Evolutionary conservation across 2,888 invertebrate species (phyloP), one percentile per base, ranked within the genome.

Genomic region (Diplolepis rosae): DNA sequence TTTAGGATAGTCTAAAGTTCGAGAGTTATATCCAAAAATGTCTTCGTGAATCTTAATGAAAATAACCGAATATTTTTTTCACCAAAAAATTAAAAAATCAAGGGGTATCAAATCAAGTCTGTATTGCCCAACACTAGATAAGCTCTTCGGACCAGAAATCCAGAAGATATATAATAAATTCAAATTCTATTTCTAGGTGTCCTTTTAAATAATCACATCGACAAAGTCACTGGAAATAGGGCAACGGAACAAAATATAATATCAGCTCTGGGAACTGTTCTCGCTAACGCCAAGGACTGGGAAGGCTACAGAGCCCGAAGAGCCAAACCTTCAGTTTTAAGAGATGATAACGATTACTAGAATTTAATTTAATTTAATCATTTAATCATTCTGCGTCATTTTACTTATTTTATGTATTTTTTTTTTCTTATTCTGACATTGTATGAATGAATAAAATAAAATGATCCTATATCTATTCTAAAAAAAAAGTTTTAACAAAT

Each of bases 251-350:
- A 61, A n/a, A 61, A 35, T 7, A 6, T 61, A n/a, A n/a, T 61
- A 39, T 39, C 61, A 27, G 61, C 61, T 39, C 39, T 61, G 27
- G 61, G 61, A 61, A 24, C 61, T 39, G 61, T 61, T 39, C 24
- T 61, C 13, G 61, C 61, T 6, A 61, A 61, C 24, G 35, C 61
- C 9, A 61, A 61, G 24, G 61, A 61, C n/a, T 61, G 61, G 61
- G 61, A 61, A 61, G 61, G 61, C 24, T 61, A 3, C 35, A 61
- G 61, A 35, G 61, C 61, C 22, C 22, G 61, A 9, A 39, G 61
- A 61, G 35, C 35, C 9, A 61, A 61, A 27, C 22, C 61, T 22
- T 24, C 61, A 3, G n/a, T 24, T 35, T 18, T 18, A 4, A n/a
- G 39, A 42, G 35, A 61, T 27, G 61, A 39, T 11, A 18, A 32